Percentiles rank a stretch among this genome's conserved stretches.
Evolutionary conservation across 2,888 invertebrate genomes (phyloP).

Genomic region (Polietes domitor): DNA sequence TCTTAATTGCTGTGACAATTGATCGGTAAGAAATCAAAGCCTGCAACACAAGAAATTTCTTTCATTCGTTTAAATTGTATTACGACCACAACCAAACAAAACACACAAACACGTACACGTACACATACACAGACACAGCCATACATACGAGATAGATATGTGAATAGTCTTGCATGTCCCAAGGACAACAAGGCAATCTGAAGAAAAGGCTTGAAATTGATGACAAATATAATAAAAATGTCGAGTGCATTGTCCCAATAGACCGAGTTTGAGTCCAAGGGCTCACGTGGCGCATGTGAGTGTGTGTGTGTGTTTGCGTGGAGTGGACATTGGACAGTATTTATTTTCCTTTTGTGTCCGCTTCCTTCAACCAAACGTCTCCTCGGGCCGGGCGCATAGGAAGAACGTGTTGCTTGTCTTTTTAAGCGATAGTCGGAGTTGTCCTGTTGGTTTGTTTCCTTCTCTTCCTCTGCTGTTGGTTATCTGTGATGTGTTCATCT

Average conservation of each 20-base stretch:
- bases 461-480: background rate
- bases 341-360: background rate
- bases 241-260: constrained; percentile 29
- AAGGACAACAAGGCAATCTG: background rate
- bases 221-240: constrained; percentile 42
- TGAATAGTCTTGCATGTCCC: too few species aligned
- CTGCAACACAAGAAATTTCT: background rate
- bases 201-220: constrained; percentile 28
- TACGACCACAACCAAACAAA: constrained; percentile 8
- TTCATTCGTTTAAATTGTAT: constrained; percentile 6
- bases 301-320: constrained; percentile 7
- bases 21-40: background rate
- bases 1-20: constrained; percentile 32
- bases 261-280: background rate
- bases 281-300: background rate
- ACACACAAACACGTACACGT: background rate
- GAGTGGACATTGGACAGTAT: background rate
- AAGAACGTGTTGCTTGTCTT: constrained; percentile 31
- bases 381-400: background rate
- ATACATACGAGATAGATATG: background rate
- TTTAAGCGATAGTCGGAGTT: background rate
- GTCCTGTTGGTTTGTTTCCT: background rate
- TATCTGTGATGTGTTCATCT: constrained; percentile 20
- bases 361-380: background rate
- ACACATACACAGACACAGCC: background rate